Percentiles rank a stretch among this genome's conserved stretches.
Evolutionary conservation across 1,140 invertebrate genomes (phyloP).

Genomic region (Argopecten irradians): DNA sequence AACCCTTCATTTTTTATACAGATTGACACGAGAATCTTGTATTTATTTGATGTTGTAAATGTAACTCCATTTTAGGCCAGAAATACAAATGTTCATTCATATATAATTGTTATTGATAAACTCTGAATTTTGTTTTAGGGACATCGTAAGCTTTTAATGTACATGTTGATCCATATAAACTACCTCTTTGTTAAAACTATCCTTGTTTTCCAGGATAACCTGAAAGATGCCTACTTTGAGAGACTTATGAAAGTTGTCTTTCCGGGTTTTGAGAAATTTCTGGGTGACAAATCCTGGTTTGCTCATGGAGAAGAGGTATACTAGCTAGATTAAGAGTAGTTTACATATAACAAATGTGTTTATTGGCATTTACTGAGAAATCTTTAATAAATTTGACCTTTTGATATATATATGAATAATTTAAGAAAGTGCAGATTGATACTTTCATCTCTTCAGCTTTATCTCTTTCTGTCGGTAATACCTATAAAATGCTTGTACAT

Average conservation of each 20-base stretch:
- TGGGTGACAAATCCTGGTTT: conserved; percentile 77
- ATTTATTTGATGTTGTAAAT: neutral
- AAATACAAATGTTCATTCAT: neutral
- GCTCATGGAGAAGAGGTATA: conserved; percentile 77
- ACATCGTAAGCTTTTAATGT: neutral
- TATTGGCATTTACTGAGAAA: too few species aligned
- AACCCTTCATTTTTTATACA: too few species aligned
- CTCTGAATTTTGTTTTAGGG: neutral
- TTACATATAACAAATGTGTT: too few species aligned
- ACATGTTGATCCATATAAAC: neutral
- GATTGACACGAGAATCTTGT: neutral
- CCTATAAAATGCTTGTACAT: too few species aligned
- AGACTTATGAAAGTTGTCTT: conserved; percentile 67
- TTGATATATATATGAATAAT: too few species aligned
- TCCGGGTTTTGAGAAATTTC: conserved; percentile 74
- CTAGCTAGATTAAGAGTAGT: too few species aligned
- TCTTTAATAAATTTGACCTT: too few species aligned
- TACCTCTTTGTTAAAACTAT: too few species aligned
- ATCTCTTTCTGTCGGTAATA: too few species aligned
- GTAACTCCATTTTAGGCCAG: neutral
- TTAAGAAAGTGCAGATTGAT: too few species aligned
- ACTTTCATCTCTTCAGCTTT: too few species aligned
- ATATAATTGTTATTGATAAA: neutral
- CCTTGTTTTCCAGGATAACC: conserved; percentile 70
- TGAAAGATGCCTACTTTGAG: conserved; percentile 74